Base-by-base conservation (phyloP, 2,888 invertebrate genomes). In the Argyresthia goedartella region DNA sequence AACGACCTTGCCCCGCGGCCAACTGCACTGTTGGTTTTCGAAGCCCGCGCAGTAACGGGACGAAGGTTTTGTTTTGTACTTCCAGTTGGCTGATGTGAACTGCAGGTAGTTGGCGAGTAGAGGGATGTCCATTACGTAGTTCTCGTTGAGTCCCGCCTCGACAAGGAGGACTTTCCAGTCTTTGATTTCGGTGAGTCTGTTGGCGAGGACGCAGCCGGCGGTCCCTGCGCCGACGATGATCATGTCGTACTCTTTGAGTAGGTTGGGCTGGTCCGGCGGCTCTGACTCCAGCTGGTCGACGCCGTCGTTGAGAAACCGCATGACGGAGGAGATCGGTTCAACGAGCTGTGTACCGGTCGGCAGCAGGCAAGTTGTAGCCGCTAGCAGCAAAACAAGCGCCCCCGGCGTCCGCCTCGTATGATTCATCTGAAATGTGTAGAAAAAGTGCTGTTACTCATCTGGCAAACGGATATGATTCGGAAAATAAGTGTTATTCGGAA, bases 171-270 rank as follows among this genome's bases (percentile, higher is more conserved):
- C 87, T 56, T 89, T 90, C 89, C 91, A 91, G 10, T 90, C 78
- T 0, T 89, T 86, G 57, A 92, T 88, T 76, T 94, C 94, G 1
- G 91, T 88, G 6, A 95, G 75, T 42, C 95, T 85, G 55, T 92
- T 92, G 0, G 95, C 94, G 7, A 95, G 55, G 0, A 91, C 89
- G 56, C 94, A 93, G 1, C 95, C 95, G 0, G 94, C 93, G 0
- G 93, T 93, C 1, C 95, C 95, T 0, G 93, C 94, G 1, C 95
- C 95, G 4, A 95, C 90, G 14, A 93, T 76, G 50, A 94, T 91
- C 60, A 93, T 95, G 66, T 94, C 94, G 63, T 93, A 94, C 66
- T 91, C 90, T 9, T 82, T 72, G 1, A 88, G 72, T 35, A 89
- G 60, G 33, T 68, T 72, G 0, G 66, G 69, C 33, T 88, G 77